Conservation (phyloP, 2,113 vertebrate genomes). For the Halichoeres trimaculatus region DNA sequence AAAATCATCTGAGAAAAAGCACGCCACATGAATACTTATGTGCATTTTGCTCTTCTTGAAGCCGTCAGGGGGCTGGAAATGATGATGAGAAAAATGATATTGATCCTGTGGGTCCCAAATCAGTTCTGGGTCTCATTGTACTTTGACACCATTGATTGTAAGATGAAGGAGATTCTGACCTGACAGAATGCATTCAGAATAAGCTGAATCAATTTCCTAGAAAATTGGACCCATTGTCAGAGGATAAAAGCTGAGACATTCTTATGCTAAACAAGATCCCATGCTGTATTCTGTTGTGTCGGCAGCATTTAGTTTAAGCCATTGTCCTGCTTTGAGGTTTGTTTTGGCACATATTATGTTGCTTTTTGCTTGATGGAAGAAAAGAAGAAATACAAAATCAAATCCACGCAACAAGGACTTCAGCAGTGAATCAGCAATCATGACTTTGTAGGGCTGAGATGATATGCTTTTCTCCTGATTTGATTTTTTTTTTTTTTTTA, state of each 20-base stretch:
- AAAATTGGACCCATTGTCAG: not conserved
- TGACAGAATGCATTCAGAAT: not conserved
- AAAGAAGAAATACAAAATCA: too few species aligned
- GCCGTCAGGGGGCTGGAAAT: not conserved
- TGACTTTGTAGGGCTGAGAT: too few species aligned
- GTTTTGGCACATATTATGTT: too few species aligned
- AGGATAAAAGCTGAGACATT: not conserved
- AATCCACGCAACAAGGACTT: not conserved
- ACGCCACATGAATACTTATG: not conserved
- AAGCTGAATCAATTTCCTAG: not conserved
- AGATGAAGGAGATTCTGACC: not conserved
- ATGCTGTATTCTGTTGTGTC: not conserved
- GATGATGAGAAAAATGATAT: not conserved
- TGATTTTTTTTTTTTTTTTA: too few species aligned
- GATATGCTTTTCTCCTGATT: too few species aligned
- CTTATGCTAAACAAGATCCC: not conserved
- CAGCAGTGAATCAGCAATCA: not conserved
- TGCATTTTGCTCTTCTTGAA: too few species aligned
- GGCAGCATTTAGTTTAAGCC: not conserved
- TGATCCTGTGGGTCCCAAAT: conserved; percentile 1
- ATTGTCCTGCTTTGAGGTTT: too few species aligned
- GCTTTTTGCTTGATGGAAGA: too few species aligned
- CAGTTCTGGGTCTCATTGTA: not conserved
- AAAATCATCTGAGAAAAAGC: too few species aligned
- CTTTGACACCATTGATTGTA: not conserved